Evolutionary conservation across 1,140 invertebrate species (phyloP).

Genomic region (Microvelia longipes): DNA sequence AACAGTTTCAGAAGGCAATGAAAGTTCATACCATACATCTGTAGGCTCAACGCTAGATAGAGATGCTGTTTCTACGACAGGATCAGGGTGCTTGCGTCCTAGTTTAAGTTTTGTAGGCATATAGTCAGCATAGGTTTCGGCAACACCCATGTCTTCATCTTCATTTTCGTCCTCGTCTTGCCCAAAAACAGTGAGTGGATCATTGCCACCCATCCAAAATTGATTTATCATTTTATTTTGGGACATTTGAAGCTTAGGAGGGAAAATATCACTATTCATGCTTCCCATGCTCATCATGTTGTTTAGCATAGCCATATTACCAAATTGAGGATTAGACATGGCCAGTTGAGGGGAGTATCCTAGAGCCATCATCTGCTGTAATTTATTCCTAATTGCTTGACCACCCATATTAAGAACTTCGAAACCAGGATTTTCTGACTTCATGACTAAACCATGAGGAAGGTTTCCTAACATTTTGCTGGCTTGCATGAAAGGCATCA

Average conservation of each 20-base stretch:
- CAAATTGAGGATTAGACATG: neutral
- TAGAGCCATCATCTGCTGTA: neutral
- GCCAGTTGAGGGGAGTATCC: neutral
- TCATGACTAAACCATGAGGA: neutral
- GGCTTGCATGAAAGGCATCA: no score
- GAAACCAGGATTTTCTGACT: neutral
- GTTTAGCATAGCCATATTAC: neutral
- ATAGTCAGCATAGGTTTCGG: constrained; percentile 95
- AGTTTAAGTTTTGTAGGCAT: constrained; percentile 92
- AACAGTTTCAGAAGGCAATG: constrained; percentile 72
- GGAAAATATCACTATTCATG: neutral
- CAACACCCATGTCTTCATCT: constrained; percentile 93
- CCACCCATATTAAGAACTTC: neutral
- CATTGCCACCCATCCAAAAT: neutral
- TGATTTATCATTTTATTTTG: neutral
- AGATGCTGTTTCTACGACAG: constrained; percentile 97
- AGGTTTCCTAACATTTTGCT: neutral
- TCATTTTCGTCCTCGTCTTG: constrained; percentile 69
- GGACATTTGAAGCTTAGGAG: neutral
- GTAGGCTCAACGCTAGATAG: constrained; percentile 89
- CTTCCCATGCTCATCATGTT: neutral
- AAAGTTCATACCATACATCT: constrained; percentile 79
- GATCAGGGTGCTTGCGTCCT: constrained; percentile 91
- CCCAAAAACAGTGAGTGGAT: constrained; percentile 15
- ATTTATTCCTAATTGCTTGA: neutral